Evolutionary conservation across 2,113 vertebrate species (phyloP).

Genomic region (Dolichotis patagonum): DNA sequence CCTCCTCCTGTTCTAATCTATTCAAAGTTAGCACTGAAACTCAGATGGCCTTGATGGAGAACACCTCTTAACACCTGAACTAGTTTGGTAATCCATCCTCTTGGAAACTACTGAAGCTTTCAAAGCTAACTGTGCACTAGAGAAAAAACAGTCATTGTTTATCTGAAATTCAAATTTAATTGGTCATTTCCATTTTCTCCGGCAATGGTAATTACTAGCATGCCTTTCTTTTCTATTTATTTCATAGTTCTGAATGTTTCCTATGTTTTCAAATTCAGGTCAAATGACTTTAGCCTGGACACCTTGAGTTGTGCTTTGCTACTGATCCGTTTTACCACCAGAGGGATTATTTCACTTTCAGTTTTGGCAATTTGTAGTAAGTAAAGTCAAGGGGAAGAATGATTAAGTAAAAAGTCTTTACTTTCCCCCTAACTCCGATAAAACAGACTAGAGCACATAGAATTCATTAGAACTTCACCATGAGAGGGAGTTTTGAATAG

Average conservation of each 20-base stretch:
- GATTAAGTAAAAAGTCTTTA: not conserved
- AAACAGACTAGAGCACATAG: not conserved
- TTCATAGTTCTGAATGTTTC: not conserved
- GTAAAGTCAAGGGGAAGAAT: slow-evolving; percentile 10
- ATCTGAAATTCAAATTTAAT: not conserved
- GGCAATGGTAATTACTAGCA: not conserved
- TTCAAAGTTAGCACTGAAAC: not conserved
- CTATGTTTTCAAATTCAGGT: not conserved
- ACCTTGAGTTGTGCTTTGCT: not conserved
- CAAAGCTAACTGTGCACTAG: not conserved
- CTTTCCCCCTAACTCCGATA: not conserved
- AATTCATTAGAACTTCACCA: not conserved
- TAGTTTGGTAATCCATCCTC: not conserved
- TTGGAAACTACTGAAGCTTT: not conserved
- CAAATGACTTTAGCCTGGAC: not conserved
- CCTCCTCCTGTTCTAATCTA: not conserved
- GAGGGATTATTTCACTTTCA: slow-evolving; percentile 27
- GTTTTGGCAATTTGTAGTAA: slow-evolving; percentile 8
- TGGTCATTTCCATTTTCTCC: not conserved
- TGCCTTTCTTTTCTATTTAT: not conserved
- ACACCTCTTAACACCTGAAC: not conserved
- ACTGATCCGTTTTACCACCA: not conserved
- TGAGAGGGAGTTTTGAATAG: slow-evolving; percentile 3
- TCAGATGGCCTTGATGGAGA: not conserved
- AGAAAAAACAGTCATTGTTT: not conserved